phyloP scores from a whole-genome alignment of 2,113 vertebrate species.

The Castor canadensis region DNA sequence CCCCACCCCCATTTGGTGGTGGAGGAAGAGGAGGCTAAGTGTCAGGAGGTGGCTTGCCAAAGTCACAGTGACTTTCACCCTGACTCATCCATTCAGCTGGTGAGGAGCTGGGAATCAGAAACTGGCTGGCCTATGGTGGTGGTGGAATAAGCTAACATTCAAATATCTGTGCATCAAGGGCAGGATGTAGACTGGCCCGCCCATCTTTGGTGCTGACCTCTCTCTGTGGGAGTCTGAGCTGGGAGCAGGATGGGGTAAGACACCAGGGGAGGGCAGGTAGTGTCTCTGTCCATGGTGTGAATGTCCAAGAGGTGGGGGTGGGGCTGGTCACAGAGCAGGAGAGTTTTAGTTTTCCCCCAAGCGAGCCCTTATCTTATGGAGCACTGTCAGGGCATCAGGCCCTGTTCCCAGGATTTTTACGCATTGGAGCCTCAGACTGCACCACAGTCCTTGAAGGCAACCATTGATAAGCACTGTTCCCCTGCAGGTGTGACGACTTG shows the following conservation, averaged over 20 bases:
- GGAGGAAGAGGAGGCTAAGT: background rate
- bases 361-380: background rate
- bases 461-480: too few species aligned
- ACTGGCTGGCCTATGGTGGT: background rate
- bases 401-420: background rate
- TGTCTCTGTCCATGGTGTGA: background rate
- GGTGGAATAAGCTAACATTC: background rate
- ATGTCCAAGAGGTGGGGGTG: background rate
- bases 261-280: too few species aligned
- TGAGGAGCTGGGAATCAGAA: background rate
- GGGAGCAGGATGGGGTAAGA: too few species aligned
- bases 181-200: background rate
- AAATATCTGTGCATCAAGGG: background rate
- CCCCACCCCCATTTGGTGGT: background rate
- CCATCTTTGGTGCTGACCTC: background rate
- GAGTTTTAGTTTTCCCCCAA: background rate
- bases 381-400: accelerated
- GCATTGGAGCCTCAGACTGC: background rate
- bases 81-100: background rate
- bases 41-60: background rate
- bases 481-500: accelerated
- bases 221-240: background rate
- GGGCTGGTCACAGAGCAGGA: background rate
- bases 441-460: background rate
- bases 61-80: background rate